phyloP scores from a whole-genome alignment of 2,113 vertebrate genomes.

The Antigone vipio region DNA sequence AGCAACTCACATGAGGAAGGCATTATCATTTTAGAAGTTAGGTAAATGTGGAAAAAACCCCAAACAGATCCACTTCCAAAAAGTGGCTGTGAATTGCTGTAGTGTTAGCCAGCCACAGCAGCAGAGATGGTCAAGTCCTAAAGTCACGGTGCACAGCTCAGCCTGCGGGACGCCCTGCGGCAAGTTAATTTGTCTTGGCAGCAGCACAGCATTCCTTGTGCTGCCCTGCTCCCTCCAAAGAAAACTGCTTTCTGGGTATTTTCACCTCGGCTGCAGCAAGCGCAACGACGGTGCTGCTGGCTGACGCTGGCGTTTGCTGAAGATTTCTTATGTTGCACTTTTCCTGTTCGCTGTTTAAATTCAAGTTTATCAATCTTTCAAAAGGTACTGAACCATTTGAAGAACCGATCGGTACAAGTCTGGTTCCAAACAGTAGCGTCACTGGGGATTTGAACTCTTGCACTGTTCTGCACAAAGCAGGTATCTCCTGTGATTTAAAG shows the following conservation, averaged over 20 bases:
- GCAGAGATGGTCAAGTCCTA: not conserved
- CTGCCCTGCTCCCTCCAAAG: not conserved
- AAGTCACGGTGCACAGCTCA: not conserved
- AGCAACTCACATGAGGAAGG: not conserved
- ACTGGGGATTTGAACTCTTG: not conserved
- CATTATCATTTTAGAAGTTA: not conserved
- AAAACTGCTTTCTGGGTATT: not conserved
- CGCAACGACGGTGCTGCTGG: not conserved
- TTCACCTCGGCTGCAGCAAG: not conserved
- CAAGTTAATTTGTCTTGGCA: constrained; percentile 74
- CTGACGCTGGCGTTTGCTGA: not conserved
- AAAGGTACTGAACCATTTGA: not conserved
- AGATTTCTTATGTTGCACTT: not conserved
- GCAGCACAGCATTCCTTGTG: constrained; percentile 42
- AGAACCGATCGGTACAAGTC: not conserved
- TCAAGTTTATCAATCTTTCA: not conserved
- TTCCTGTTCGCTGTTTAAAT: not conserved
- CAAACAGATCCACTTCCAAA: not conserved
- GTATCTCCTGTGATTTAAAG: not conserved
- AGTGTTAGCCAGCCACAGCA: not conserved
- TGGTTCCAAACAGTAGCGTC: not conserved
- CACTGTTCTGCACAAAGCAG: not conserved
- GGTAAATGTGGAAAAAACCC: not conserved
- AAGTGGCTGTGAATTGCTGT: not conserved
- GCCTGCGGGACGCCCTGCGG: not conserved